Conservation (phyloP, 2,113 vertebrate genomes). For the Saimiri boliviensis region DNA sequence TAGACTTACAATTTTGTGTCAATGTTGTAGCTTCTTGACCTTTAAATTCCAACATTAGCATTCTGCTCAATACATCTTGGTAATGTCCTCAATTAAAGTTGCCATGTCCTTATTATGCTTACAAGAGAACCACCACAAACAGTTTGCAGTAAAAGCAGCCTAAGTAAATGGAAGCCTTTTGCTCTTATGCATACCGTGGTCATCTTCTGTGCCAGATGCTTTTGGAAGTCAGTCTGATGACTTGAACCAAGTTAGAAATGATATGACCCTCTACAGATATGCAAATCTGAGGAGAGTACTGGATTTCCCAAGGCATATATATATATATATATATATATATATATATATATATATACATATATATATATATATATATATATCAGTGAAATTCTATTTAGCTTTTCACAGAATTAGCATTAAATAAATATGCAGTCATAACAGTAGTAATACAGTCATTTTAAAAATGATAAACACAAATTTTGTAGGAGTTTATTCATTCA, state of each 20-base stretch:
- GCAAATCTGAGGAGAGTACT: not conserved
- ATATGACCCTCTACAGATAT: not conserved
- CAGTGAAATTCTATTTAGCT: not conserved
- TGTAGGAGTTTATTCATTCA: not conserved
- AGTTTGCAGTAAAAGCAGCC: not conserved
- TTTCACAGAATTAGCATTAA: not conserved
- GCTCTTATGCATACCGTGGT: not conserved
- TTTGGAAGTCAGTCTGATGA: not conserved
- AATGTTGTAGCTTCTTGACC: slow-evolving; percentile 45
- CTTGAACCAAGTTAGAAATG: not conserved
- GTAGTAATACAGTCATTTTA: not conserved
- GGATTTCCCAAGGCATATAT: not conserved
- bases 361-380: too few relatives aligned
- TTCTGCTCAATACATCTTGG: slow-evolving; percentile 44
- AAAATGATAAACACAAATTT: not conserved
- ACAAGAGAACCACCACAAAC: slow-evolving; percentile 27
- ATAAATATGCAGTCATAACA: not conserved
- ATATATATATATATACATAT: too few relatives aligned
- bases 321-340: too few relatives aligned
- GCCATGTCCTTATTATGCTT: slow-evolving; percentile 56
- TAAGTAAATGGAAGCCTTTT: slow-evolving; percentile 10
- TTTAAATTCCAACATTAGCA: slow-evolving; percentile 50
- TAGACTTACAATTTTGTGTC: slow-evolving; percentile 53
- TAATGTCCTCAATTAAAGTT: slow-evolving; percentile 70
- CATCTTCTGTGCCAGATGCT: not conserved